A percentile compares a stretch with the other conserved stretches of the same genome.
Evolutionary conservation across 2,113 vertebrate genomes (phyloP).

Genomic region (Circaetus cinerascens): DNA sequence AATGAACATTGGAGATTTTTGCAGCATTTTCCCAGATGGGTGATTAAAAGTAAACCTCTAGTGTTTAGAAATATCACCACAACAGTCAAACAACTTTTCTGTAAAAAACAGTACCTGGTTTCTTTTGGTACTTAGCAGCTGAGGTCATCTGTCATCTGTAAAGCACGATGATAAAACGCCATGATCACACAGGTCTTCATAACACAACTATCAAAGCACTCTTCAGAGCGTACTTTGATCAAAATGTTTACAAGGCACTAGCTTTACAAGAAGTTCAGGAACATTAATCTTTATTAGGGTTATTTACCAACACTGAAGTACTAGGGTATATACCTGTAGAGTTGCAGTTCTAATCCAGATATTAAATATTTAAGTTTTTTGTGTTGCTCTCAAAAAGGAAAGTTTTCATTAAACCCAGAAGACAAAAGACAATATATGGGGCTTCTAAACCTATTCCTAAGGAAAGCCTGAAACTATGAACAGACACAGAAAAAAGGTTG

Average conservation of each 20-base stretch:
- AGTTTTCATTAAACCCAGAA: background rate
- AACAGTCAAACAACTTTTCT: background rate
- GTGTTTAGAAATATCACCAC: background rate
- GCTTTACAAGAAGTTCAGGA: background rate
- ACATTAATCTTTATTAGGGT: slow-evolving; percentile 10
- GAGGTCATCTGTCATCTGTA: slow-evolving; percentile 28
- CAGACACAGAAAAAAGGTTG: fast-evolving
- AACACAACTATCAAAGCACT: slow-evolving; percentile 8
- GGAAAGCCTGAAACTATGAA: background rate
- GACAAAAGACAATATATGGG: background rate
- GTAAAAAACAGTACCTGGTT: background rate
- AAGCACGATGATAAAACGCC: background rate
- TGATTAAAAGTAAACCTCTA: background rate
- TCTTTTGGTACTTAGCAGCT: background rate
- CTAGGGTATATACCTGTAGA: background rate
- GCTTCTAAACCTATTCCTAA: background rate
- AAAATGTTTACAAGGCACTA: background rate
- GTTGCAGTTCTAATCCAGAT: background rate
- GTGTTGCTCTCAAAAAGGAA: fast-evolving
- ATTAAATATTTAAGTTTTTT: background rate
- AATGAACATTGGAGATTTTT: background rate
- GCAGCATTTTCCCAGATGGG: background rate
- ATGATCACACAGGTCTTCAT: slow-evolving; percentile 1
- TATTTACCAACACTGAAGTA: background rate
- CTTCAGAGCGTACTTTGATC: slow-evolving; percentile 4